Conservation (phyloP, 2,888 invertebrate species). For the Eurytoma adleriae region DNA sequence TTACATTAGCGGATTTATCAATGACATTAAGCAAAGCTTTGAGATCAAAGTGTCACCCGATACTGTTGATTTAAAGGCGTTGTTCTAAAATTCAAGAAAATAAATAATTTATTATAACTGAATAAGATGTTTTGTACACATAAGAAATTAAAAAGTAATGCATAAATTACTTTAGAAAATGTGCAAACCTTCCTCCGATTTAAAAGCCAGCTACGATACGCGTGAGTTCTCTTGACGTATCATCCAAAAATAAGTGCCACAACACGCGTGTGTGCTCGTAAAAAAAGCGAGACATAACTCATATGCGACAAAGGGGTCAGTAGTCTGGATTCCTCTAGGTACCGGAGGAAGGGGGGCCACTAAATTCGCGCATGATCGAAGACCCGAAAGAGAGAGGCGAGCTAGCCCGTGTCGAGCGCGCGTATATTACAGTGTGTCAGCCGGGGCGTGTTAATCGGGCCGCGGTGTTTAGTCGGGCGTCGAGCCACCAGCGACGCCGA, state of each 20-base stretch:
- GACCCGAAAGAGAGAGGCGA: slow-evolving; percentile 7
- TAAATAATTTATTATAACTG: too few species aligned
- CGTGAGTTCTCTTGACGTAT: too few species aligned
- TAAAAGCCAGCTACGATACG: too few species aligned
- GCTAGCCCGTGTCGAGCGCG: slow-evolving; percentile 40
- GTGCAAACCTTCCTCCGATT: too few species aligned
- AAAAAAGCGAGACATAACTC: slow-evolving; percentile 33
- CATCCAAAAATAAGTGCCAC: slow-evolving; percentile 14
- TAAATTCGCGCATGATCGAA: slow-evolving; percentile 55
- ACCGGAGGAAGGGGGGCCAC: slow-evolving; percentile 26
- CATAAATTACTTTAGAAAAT: too few species aligned
- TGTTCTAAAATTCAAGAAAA: too few species aligned
- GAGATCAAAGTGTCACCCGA: too few species aligned
- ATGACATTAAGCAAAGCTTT: too few species aligned
- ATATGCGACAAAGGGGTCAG: slow-evolving; percentile 51
- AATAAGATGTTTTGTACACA: too few species aligned
- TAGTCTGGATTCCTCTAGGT: slow-evolving; percentile 52
- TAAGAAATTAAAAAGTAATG: too few species aligned
- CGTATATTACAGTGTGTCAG: slow-evolving; percentile 46
- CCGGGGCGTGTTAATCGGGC: slow-evolving; percentile 61
- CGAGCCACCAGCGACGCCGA: neutral
- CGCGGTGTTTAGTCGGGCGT: slow-evolving; percentile 53
- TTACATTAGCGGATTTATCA: too few species aligned
- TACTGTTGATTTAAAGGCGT: too few species aligned
- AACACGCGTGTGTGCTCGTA: neutral